These are phyloP conservation scores for Corbicula japonica DNA, from an alignment of 2,888 invertebrate genomes.

Conservation along the genomic window DNA sequence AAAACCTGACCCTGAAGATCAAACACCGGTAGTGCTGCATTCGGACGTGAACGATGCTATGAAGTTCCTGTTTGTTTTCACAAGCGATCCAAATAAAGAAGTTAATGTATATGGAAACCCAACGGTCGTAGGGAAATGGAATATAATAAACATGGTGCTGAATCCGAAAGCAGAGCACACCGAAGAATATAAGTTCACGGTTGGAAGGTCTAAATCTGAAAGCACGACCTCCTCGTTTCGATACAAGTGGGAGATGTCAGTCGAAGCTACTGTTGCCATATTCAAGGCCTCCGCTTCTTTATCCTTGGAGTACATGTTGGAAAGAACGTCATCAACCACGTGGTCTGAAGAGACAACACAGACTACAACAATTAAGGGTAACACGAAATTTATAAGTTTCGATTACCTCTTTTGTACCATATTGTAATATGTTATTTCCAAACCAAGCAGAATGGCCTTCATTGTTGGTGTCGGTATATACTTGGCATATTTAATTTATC, in stretches of 20 bases:
- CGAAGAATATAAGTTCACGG: not conserved
- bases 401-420: no score
- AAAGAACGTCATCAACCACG: conserved; percentile 13
- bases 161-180: not conserved
- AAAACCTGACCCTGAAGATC: not conserved
- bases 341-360: conserved; percentile 17
- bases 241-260: conserved; percentile 7
- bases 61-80: not conserved
- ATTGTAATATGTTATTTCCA: no score
- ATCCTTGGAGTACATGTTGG: conserved; percentile 10
- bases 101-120: conserved; percentile 1
- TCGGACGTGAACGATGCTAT: not conserved
- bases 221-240: not conserved
- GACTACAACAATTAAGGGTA: conserved; percentile 6
- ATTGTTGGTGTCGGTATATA: no score
- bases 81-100: not conserved
- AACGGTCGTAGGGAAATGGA: no score
- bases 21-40: not conserved
- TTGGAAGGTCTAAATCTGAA: not conserved
- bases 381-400: no score
- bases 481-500: no score
- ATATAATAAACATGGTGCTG: no score
- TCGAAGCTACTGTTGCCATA: not conserved
- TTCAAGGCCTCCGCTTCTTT: not conserved
- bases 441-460: no score